phyloP scores from a whole-genome alignment of 2,888 invertebrate genomes.

The Junonia oenone region DNA sequence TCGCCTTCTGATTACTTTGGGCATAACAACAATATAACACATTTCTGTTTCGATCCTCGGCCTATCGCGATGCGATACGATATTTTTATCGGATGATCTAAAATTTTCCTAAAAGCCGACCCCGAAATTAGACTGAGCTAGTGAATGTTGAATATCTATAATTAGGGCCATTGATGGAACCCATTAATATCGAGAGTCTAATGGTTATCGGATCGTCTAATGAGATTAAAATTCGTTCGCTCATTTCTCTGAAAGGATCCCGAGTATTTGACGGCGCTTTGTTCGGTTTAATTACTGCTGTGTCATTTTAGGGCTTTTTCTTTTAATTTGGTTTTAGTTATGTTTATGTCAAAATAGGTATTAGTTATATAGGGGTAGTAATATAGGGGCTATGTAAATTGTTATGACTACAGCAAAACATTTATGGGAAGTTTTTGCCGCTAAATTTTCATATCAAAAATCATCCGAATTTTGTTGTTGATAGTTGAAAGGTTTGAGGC shows the following conservation, averaged over 20 bases:
- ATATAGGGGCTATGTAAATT: too few species aligned
- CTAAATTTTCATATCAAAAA: too few species aligned
- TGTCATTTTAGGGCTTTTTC: background rate
- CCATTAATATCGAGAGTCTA: slow-evolving; percentile 21
- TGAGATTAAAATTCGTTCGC: slow-evolving; percentile 23
- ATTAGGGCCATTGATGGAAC: slow-evolving; percentile 11
- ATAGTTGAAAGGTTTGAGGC: too few species aligned
- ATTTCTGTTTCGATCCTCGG: too few species aligned
- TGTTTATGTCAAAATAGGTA: background rate
- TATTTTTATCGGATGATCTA: background rate
- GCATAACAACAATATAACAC: too few species aligned
- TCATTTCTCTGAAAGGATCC: slow-evolving; percentile 17
- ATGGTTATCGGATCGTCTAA: slow-evolving; percentile 25
- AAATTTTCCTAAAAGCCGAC: background rate
- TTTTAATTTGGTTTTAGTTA: background rate
- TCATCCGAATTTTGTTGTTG: too few species aligned
- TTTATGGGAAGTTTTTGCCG: too few species aligned
- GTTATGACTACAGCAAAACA: too few species aligned
- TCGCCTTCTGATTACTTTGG: too few species aligned
- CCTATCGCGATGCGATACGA: too few species aligned
- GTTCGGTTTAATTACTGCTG: slow-evolving; percentile 4
- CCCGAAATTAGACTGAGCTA: background rate
- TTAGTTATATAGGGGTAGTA: background rate
- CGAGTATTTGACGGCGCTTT: background rate
- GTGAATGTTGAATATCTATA: background rate